phyloP scores from a whole-genome alignment of 2,797 vertebrate genomes.

The Schizopygopsis malacanthus region DNA sequence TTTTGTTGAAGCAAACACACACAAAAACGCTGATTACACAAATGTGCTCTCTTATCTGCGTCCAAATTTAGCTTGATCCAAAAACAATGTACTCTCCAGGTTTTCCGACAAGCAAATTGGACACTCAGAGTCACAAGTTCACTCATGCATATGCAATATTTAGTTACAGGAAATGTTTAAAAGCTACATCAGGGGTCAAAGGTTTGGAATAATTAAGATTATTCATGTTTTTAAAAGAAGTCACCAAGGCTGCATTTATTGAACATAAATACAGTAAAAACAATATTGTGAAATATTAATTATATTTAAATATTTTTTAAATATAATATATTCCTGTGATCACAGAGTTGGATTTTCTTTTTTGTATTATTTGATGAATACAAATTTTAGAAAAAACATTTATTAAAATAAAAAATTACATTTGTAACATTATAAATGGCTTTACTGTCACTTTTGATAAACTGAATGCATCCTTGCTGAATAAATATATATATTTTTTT shows the following conservation, averaged over 20 bases:
- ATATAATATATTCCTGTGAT: not conserved
- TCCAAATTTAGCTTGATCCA: slow-evolving; percentile 49
- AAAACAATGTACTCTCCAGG: slow-evolving; percentile 33
- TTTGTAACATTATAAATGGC: not conserved
- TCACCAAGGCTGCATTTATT: not conserved
- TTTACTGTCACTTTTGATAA: not conserved
- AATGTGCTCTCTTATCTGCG: slow-evolving; percentile 34
- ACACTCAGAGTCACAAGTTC: slow-evolving; percentile 32
- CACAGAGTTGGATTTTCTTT: not conserved
- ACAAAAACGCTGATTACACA: slow-evolving; percentile 26
- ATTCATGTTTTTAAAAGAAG: not conserved
- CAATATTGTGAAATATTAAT: not conserved
- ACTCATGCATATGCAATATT: not conserved
- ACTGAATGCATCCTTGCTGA: not conserved
- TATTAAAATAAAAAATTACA: not conserved
- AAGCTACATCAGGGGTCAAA: not conserved
- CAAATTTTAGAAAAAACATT: not conserved
- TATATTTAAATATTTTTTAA: not conserved
- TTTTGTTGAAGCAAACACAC: slow-evolving; percentile 22
- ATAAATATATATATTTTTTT: not conserved
- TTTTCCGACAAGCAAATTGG: slow-evolving; percentile 47
- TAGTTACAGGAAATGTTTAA: slow-evolving; percentile 11
- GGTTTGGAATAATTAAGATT: not conserved
- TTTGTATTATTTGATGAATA: not conserved
- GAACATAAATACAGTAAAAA: not conserved